Base-by-base conservation (phyloP, 2,888 invertebrate species). In the Piscicola geometra region DNA sequence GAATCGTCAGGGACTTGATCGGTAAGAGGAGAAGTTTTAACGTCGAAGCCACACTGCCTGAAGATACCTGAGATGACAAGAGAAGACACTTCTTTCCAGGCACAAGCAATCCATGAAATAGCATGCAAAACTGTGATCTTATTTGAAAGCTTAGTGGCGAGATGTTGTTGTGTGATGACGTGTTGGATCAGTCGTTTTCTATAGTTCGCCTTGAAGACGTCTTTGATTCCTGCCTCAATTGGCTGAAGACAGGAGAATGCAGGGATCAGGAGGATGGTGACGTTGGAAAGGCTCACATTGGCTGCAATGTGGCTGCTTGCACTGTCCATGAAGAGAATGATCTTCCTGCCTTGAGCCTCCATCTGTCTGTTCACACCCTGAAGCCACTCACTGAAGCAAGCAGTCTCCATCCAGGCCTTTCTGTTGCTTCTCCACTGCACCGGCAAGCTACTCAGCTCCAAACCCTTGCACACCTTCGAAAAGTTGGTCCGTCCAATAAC, bases 301-400 rank as follows among this genome's bases (percentile, higher is more conserved):
- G 15, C n/a, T 18, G 60, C 60, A 56, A 56, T 3, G 25, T 56
- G 60, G 25, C 60, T 56, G n/a, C 15, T 5, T 3, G n/a, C 60
- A 21, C 60, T 56, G n/a, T 56, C 60, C 60, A 56, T 56, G n/a
- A 56, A 56, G 21, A 56, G 60, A 5, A 56, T 25, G 21, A 56
- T 56, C 60, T 56, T 56, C 25, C 60, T 56, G 12, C n/a, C 25
- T 21, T 56, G 60, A 5, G 12, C 5, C 60, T 25, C 3, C 60
- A 56, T 56, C 25, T 56, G n/a, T 21, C 5, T 5, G 25, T 56
- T 56, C 3, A 25, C 3, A n/a, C 5, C 25, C 25, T 56, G 21
- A 9, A 56, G 60, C 60, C 60, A 56, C 25, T 56, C 60, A 25
- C 3, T 5, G 25, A 56, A 56, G 25, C n/a, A n/a, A 18, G 3